Evolutionary conservation across 1,140 invertebrate species (phyloP), one percentile per base, ranked within the genome.

Genomic region (Eueides isabella): DNA sequence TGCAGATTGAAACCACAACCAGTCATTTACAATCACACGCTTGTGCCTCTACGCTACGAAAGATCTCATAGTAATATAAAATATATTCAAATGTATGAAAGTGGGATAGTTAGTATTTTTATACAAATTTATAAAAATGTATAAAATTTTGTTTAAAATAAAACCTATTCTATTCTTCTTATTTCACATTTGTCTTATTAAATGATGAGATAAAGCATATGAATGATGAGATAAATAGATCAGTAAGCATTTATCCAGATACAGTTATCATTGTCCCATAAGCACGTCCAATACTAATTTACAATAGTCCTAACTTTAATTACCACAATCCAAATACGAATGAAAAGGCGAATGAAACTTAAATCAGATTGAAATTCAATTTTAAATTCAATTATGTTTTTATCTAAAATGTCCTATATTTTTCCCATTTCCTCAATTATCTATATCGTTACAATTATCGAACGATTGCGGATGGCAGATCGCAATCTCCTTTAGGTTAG

Each of bases 381-480:
- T 69, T 75, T 67, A 70, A 68, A 81, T 77, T 81, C 71, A 78
- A 78, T 75, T 78, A 72, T 67, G 61, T 38, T 64, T 76, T 79
- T 74, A 77, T 73, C 71, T 64, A 62, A 66, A 55, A 66, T 64
- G 61, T 77, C 71, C 75, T 79, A 80, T 68, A 80, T 83, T 88
- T 88, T 82, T 81, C 80, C 81, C 80, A 80, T 85, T 79, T 83
- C 79, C 71, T 74, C 77, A 80, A 86, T 83, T 76, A 83, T 84
- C 85, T 80, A 86, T 87, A 87, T 86, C 84, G 79, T 79, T 77
- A 85, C 87, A 88, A 89, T 89, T 89, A 89, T 88, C 86, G 86
- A 86, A 81, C 74, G 72, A 79, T 79, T 77, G 81, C 77, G 78
- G 77, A 83, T 83, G 81, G 74, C 77, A 84, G 89, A 91, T 91